Percentiles rank a stretch among this genome's conserved stretches.
These are phyloP conservation scores for Atherinosoma microstoma DNA, from an alignment of 2,797 vertebrate species.

Conservation along the genomic window DNA sequence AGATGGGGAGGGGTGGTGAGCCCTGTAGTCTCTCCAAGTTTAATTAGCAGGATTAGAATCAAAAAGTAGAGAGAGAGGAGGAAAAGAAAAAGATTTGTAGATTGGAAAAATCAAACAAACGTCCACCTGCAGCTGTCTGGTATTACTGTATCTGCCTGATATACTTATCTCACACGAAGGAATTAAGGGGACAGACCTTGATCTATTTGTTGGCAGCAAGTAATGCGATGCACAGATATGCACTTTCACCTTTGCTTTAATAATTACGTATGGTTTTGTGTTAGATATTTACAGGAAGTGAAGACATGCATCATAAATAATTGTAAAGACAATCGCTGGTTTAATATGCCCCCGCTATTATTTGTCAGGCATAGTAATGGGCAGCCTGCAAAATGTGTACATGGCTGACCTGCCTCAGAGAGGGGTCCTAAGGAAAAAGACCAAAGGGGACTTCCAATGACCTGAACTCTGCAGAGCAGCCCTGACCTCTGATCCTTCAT, in stretches of 20 bases:
- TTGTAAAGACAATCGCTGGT: not conserved
- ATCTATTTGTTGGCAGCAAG: conserved; percentile 15
- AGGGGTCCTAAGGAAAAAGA: conserved; percentile 65
- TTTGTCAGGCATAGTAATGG: conserved; percentile 54
- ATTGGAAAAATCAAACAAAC: conserved; percentile 41
- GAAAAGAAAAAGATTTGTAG: conserved; percentile 27
- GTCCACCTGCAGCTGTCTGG: conserved; percentile 44
- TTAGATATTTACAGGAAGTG: conserved; percentile 9
- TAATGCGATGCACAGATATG: not conserved
- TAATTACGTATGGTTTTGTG: conserved; percentile 3
- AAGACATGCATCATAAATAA: conserved; percentile 17
- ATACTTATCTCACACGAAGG: conserved; percentile 26
- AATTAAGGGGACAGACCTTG: conserved; percentile 7
- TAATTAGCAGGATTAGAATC: conserved; percentile 93
- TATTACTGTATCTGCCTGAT: conserved; percentile 12
- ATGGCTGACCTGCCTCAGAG: conserved; percentile 50
- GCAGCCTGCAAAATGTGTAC: conserved; percentile 30
- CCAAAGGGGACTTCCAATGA: conserved; percentile 38
- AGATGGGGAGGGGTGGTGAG: conserved; percentile 35
- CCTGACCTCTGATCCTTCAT: conserved; percentile 52
- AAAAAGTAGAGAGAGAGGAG: conserved; percentile 39
- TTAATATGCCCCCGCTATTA: conserved; percentile 17
- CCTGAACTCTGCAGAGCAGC: conserved; percentile 45
- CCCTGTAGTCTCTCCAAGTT: conserved; percentile 84
- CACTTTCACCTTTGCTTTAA: not conserved